Conservation (phyloP, 2,113 vertebrate species). For the Indri indri region DNA sequence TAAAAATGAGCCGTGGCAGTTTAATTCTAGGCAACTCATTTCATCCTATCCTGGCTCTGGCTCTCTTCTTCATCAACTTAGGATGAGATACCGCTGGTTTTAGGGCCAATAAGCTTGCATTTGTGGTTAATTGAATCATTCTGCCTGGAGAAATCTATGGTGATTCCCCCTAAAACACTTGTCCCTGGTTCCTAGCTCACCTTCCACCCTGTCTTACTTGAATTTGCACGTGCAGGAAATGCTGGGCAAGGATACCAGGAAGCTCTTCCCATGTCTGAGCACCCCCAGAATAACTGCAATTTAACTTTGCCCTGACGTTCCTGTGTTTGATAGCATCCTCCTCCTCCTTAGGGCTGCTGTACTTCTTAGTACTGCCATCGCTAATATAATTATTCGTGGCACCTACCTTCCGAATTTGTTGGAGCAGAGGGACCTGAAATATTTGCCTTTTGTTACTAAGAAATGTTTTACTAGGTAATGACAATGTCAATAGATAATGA, state of each 20-base stretch:
- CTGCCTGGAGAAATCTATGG: background rate
- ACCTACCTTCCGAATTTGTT: background rate
- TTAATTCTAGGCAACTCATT: constrained; percentile 36
- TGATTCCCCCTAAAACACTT: background rate
- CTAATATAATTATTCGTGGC: background rate
- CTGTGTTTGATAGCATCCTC: background rate
- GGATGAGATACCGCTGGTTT: background rate
- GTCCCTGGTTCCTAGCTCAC: background rate
- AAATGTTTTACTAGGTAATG: constrained; percentile 21
- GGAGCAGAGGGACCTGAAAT: background rate
- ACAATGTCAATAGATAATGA: background rate
- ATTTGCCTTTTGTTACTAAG: constrained; percentile 23
- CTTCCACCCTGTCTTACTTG: background rate
- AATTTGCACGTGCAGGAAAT: background rate
- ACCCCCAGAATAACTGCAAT: background rate
- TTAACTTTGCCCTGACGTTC: background rate
- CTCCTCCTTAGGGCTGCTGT: background rate
- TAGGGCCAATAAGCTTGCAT: background rate
- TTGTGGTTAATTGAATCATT: background rate
- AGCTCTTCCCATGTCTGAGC: background rate
- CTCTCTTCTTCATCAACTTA: constrained; percentile 42
- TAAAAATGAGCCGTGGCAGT: constrained; percentile 27
- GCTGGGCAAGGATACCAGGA: background rate
- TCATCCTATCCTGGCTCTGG: background rate
- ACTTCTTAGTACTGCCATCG: background rate